Conservation (phyloP, 1,140 invertebrate species). For the Glomeris maerens region DNA sequence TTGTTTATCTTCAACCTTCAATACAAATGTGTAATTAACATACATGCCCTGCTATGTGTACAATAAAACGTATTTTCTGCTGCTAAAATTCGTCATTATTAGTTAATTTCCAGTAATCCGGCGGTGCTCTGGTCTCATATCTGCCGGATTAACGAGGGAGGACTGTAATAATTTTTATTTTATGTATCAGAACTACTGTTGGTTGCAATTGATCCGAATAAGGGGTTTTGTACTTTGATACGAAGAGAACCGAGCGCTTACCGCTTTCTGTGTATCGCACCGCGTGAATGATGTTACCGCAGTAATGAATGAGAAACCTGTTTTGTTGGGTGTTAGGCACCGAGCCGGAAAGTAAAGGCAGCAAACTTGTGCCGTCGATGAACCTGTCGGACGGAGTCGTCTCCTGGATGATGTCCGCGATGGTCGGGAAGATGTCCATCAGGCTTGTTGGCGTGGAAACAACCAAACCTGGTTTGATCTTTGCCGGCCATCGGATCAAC, state of each 20-base stretch:
- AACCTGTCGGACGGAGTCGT: slow-evolving; percentile 12
- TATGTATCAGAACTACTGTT: background rate
- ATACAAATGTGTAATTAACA: too few relatives aligned
- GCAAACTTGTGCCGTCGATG: slow-evolving; percentile 25
- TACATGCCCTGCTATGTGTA: too few relatives aligned
- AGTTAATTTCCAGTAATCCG: too few relatives aligned
- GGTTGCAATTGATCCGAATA: background rate
- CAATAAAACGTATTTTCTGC: too few relatives aligned
- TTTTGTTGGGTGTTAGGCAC: slow-evolving; percentile 17
- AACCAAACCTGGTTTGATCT: slow-evolving; percentile 19
- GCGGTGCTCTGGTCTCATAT: too few relatives aligned
- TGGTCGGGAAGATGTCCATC: slow-evolving; percentile 34
- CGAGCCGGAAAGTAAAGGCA: slow-evolving; percentile 19
- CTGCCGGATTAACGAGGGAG: background rate
- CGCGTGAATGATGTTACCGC: slow-evolving; percentile 24
- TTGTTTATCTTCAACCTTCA: too few relatives aligned
- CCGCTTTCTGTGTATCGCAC: slow-evolving; percentile 7
- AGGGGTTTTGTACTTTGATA: background rate
- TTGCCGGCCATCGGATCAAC: slow-evolving; percentile 26
- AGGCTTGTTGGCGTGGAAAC: slow-evolving; percentile 26
- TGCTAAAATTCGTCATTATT: too few relatives aligned
- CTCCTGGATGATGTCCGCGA: slow-evolving; percentile 12
- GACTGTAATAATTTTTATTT: background rate
- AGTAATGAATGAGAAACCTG: slow-evolving; percentile 27
- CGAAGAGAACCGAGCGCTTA: background rate